A percentile compares a stretch with the other conserved stretches of the same genome.
These are phyloP conservation scores for Phrynocephalus vlangalii DNA, from an alignment of 2,797 vertebrate genomes.

Conservation along the genomic window DNA sequence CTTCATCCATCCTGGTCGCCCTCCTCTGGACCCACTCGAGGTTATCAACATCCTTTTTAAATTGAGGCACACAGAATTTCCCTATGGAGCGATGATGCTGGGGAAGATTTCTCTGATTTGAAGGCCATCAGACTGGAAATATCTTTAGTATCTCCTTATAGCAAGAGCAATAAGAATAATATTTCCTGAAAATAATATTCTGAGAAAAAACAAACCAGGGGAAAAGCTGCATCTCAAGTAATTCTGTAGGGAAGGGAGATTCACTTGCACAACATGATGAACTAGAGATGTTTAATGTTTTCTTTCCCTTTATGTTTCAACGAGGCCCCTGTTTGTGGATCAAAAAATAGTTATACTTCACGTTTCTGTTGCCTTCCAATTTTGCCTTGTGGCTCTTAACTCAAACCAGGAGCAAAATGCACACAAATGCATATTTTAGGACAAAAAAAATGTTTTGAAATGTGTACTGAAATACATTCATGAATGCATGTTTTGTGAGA, in stretches of 20 bases:
- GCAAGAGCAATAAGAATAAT: too few species aligned
- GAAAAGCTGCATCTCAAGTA: background rate
- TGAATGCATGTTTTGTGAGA: background rate
- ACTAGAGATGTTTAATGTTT: background rate
- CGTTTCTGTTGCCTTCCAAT: background rate
- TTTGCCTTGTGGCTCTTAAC: background rate
- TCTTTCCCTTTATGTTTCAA: background rate
- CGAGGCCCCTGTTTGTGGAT: background rate
- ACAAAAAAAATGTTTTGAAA: background rate
- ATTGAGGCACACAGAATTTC: too few species aligned
- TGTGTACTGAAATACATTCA: background rate
- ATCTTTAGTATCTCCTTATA: too few species aligned
- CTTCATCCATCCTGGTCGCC: too few species aligned
- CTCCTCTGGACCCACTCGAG: too few species aligned
- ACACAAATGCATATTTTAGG: background rate
- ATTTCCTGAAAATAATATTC: background rate
- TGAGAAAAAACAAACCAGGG: background rate
- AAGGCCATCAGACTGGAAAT: background rate
- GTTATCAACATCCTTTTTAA: too few species aligned
- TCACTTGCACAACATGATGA: too few species aligned
- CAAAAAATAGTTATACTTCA: background rate
- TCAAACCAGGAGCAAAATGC: background rate
- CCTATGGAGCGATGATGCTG: background rate
- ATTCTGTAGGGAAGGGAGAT: background rate
- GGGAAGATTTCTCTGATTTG: background rate